phyloP scores from a whole-genome alignment of 2,797 vertebrate species.

The Oreochromis grahami region DNA sequence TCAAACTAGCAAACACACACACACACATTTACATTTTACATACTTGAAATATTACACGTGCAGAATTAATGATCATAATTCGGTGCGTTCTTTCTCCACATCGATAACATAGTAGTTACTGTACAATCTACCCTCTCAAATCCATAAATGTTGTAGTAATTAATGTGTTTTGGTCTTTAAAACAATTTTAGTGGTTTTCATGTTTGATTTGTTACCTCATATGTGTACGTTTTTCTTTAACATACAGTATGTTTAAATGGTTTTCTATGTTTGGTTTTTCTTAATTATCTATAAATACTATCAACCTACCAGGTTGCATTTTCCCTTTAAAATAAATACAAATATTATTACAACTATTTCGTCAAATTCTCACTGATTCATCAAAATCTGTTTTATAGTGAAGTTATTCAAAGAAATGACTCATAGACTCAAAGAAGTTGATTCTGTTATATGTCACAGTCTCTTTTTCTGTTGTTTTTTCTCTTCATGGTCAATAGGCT shows the following conservation, averaged over 20 bases:
- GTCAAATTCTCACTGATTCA: background rate
- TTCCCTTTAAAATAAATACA: background rate
- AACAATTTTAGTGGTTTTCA: background rate
- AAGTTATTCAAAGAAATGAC: background rate
- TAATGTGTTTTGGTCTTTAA: background rate
- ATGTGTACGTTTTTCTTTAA: background rate
- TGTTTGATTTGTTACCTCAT: background rate
- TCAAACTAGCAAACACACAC: constrained; percentile 78
- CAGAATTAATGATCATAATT: background rate
- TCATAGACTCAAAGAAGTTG: background rate
- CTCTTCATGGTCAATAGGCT: fast-evolving
- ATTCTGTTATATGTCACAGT: background rate
- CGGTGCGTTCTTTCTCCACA: background rate
- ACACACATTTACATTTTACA: background rate
- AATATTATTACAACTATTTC: background rate
- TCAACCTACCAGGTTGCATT: background rate
- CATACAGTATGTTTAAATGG: background rate
- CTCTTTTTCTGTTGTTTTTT: background rate
- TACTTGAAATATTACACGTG: background rate
- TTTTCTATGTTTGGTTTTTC: background rate
- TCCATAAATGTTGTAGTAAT: background rate
- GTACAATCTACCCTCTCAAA: background rate
- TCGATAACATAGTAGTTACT: background rate
- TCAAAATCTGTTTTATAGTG: background rate
- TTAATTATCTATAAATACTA: background rate